Base-by-base conservation (phyloP, 2,797 vertebrate genomes). In the Sebastes baramenuke region DNA sequence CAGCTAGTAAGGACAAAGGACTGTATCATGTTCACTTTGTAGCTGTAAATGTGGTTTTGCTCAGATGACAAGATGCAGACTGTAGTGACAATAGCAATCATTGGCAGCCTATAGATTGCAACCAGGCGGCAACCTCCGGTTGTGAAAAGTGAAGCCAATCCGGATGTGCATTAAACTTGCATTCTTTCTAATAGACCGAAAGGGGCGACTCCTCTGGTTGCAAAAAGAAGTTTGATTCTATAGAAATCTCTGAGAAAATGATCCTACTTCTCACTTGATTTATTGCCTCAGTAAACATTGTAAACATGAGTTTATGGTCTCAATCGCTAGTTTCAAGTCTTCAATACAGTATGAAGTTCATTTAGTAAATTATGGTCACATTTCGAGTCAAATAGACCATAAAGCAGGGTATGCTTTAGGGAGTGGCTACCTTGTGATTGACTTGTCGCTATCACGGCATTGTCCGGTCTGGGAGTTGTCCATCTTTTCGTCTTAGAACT, bases 1-100 rank as follows among this genome's bases (percentile, higher is more conserved):
- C 1, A 96, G 88, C 94, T 99, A 94, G 56, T 8, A 56, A 18
- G 68, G 36, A 79, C 3, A 77, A 70, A 78, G 54, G 9, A 56
- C 8, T 55, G 6, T 67, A 11, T 55, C 22, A 20, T 27, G 6
- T 42, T 62, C 2, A n/a, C 20, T 71, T 32, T 36, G 38, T 27
- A 56, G 34, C 14, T 69, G 16, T 10, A 42, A 22, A 66, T 56
- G n/a, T 30, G 25, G 22, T 55, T 34, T 74, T 46, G 8, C 22
- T 38, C 38, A 75, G 22, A 24, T 65, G 9, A 46, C 4, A 49
- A 25, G 13, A 30, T 64, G 13, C 20, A 68, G 9, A 65, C 12
- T 69, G 9, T 18, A 42, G 54, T 64, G 12, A 38, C 4, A 11
- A 34, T 3, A 22, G 49, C 6, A 34, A 65, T 59, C 10, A 54